A percentile compares a stretch with the other conserved stretches of the same genome.
Evolutionary conservation across 1,140 invertebrate genomes (phyloP).

Genomic region (Brachionus calyciflorus): DNA sequence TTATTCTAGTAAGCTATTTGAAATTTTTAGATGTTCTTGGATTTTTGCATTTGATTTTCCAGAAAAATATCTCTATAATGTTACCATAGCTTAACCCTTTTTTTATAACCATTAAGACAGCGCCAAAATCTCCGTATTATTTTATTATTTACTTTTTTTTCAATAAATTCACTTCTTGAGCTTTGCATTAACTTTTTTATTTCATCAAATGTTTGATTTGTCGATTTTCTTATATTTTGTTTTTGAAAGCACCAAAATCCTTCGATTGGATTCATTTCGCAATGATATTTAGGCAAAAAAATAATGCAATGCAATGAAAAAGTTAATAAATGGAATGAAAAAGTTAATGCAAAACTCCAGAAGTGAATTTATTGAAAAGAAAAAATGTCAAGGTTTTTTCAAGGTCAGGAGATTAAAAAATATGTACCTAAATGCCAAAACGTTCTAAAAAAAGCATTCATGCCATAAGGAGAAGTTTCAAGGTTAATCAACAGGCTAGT

Average conservation of each 20-base stretch:
- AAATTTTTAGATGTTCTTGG: no score
- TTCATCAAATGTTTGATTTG: conserved; percentile 9
- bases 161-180: background rate
- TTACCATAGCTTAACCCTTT: no score
- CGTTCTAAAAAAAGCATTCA: no score
- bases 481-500: no score
- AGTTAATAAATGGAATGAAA: conserved; percentile 5
- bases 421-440: no score
- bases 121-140: conserved; percentile 13
- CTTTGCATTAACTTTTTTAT: conserved; percentile 1
- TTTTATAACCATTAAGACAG: background rate
- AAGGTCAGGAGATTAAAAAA: no score
- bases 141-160: background rate
- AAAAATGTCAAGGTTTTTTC: no score
- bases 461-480: no score
- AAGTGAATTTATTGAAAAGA: background rate
- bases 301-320: no score
- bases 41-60: no score
- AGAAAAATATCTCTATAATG: no score
- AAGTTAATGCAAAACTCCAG: background rate
- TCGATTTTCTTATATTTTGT: background rate
- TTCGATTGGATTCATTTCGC: background rate
- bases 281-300: background rate
- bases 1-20: no score
- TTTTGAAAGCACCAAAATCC: conserved; percentile 10